These are phyloP conservation scores for Cercocebus atys DNA, from an alignment of 2,113 vertebrate species.

Conservation along the genomic window DNA sequence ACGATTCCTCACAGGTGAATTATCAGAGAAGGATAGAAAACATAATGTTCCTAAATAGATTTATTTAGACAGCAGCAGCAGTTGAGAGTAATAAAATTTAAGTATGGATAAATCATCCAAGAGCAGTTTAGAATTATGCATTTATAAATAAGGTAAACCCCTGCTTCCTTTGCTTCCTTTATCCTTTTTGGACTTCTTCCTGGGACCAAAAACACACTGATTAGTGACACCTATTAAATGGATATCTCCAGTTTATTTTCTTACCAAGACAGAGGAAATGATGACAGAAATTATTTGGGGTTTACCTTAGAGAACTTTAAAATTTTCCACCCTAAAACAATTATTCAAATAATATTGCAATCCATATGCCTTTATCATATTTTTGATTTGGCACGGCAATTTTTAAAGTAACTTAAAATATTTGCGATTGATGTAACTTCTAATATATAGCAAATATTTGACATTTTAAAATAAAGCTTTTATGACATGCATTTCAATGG, in stretches of 20 bases:
- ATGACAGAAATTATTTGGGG: rapidly evolving
- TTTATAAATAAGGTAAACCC: background rate
- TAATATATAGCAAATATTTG: background rate
- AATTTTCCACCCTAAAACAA: background rate
- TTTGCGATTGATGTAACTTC: background rate
- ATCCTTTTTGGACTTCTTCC: background rate
- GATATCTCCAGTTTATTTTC: background rate
- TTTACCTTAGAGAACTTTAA: background rate
- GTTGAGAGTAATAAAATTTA: background rate
- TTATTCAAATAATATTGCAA: background rate
- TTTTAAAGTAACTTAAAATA: background rate
- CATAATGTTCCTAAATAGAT: background rate
- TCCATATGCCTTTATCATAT: background rate
- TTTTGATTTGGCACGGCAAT: background rate
- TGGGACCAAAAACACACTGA: background rate
- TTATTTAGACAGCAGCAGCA: background rate
- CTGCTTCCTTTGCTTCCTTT: background rate
- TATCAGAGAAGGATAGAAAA: background rate
- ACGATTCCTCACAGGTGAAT: background rate
- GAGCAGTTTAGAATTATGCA: background rate
- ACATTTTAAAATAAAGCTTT: background rate
- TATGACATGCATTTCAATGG: background rate
- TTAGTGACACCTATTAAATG: background rate
- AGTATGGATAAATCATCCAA: background rate
- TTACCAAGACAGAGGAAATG: rapidly evolving